Evolutionary conservation across 2,797 vertebrate species (phyloP), one percentile per base, ranked within the genome.

Genomic region (Bucorvus abyssinicus): DNA sequence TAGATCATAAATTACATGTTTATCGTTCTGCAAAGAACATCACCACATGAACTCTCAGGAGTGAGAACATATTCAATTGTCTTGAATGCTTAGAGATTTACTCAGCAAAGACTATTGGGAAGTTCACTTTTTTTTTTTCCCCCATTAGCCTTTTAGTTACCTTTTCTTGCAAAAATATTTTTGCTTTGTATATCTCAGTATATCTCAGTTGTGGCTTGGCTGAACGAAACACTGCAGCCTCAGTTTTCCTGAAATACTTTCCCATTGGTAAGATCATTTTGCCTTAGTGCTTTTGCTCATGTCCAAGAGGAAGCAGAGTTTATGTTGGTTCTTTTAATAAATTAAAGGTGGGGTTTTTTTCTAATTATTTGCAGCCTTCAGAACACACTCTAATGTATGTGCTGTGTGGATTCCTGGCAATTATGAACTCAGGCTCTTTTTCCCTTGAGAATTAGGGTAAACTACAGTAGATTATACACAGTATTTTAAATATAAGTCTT

Each of bases 181-280:
- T 59, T 89, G 60, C 57, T 77, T 82, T 88, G 11, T 82, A 10
- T 85, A 71, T 88, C 79, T 92, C 49, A 34, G 40, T 79, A 34
- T 89, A 89, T 87, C 76, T 93, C 64, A 73, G 27, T 38, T 93
- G 77, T 79, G 94, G 79, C 63, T 95, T 95, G 76, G 94, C 92
- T 67, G 76, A 86, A 75, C 42, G 82, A 78, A 87, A 75, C 36
- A 60, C 17, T 32, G 22, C 55, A 86, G 85, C 63, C 85, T 93
- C 83, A 88, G 44, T 88, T 93, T 96, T 95, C 93, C 85, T 94
- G 74, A 91, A 96, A 81, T 68, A 53, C 76, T 76, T 88, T 91
- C 82, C 70, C 87, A 45, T 71, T 93, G 82, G 76, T 90, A 69
- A 86, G 83, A 91, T 59, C 79, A 79, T 91, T 92, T 88, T 87